A percentile compares a stretch with the other conserved stretches of the same genome.
Conservation (phyloP, 2,888 invertebrate species). For the Clitarchus hookeri region DNA sequence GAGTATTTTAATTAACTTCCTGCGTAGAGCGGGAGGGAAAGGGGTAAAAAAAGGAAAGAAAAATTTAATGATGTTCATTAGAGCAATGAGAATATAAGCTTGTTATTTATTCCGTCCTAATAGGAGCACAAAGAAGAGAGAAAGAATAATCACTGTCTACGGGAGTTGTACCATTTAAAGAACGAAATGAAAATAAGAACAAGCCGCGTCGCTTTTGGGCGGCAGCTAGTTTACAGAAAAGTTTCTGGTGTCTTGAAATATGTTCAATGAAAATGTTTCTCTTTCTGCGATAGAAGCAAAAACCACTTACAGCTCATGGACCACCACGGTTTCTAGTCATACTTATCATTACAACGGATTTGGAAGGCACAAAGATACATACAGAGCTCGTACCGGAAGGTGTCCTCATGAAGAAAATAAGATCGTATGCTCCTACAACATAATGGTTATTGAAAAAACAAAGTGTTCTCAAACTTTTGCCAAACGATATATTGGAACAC, state of each 20-base stretch:
- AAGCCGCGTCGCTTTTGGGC: background rate
- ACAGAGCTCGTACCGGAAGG: too few relatives aligned
- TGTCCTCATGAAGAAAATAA: too few relatives aligned
- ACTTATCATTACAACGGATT: too few relatives aligned
- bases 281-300: too few relatives aligned
- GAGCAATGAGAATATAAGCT: conserved; percentile 21
- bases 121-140: background rate
- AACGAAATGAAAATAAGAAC: background rate
- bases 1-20: conserved; percentile 22
- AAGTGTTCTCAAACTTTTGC: too few relatives aligned
- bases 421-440: too few relatives aligned
- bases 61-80: conserved; percentile 22
- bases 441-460: too few relatives aligned
- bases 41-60: background rate
- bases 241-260: background rate
- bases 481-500: too few relatives aligned
- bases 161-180: background rate
- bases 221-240: background rate
- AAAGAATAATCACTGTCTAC: background rate
- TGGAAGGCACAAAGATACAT: too few relatives aligned
- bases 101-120: conserved; percentile 22
- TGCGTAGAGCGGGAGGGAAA: background rate
- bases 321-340: too few relatives aligned
- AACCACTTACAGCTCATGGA: too few relatives aligned
- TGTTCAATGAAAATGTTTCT: background rate